Base-by-base conservation (phyloP, 2,888 invertebrate genomes). In the Exephanes ischioxanthus region DNA sequence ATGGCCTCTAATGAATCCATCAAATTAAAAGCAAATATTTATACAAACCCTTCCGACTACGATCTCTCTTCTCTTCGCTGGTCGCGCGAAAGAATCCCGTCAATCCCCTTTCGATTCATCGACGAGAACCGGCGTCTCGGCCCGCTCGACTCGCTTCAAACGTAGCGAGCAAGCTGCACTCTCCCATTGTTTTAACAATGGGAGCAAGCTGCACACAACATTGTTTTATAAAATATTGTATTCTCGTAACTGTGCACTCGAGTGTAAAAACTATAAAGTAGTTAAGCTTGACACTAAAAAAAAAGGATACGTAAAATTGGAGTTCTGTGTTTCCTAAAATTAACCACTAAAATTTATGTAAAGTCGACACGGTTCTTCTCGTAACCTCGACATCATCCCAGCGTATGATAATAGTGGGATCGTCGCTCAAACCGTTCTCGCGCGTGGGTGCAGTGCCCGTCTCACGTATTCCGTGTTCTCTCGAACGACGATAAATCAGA, bases 1-100 rank as follows among this genome's bases (percentile, higher is more conserved):
- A 61, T 51, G 68, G 78, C 55, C 68, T 81, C 86, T 88, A 88
- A 88, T 88, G 88, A 88, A 88, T 86, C 86, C 82, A 83, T 84
- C 85, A 86, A 89, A 89, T 88, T 86, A 86, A 89, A 89, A 76
- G 88, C 83, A 88, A 89, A 89, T 88, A 89, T 87, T 89, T 84
- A 85, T 85, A 86, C 75, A 85, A 82, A 83, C 83, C 75, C 7
- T 51, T 51, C 51, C 61, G 72, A 37, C 70, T 70, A 37, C 33
- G 51, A 22, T 67, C 58, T 67, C 71, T 41, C 30, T 45, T 26
- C 77, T 37, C 67, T 70, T 45, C 48, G 68, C 73, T 14, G 11
- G 22, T 9, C n/a, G 41, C 22, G 68, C 58, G 72, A 58, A 68
- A 22, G 45, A 55, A 37, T 55, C 37, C 1, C 33, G 45, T n/a